Base-by-base conservation (phyloP, 2,888 invertebrate genomes). In the Dolichopus griseipennis region DNA sequence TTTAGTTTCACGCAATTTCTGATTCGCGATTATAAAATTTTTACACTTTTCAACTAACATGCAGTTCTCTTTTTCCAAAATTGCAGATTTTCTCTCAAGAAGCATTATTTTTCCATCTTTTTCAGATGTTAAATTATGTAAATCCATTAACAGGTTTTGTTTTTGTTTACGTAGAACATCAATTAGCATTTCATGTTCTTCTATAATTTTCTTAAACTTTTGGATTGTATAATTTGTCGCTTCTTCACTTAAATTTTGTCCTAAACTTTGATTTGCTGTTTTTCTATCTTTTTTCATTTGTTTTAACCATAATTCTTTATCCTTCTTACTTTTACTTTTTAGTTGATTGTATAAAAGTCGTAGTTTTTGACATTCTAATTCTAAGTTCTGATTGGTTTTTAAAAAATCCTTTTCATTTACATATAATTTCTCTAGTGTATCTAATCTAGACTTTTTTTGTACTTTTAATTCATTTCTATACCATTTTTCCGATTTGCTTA, bases 401-500 rank as follows among this genome's bases (percentile, higher is more conserved):
- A 79, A 76, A 64, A 76, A 80, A n/a, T 76, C 79, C 0, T 81
- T 73, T 66, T 80, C 81, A 68, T 79, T 79, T 0, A 77, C 72
- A 70, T 80, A 81, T 18, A 80, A 72, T 4, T 78, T 78, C 67
- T 80, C 81, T 0, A 80, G 70, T 0, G 78, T 76, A 65, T 79
- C 78, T 21, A 81, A 71, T 0, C 79, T 74, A 5, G 73, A 75
- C 12, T 74, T 75, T 66, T 79, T 79, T 63, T 80, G 80, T 7
- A 74, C 71, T 22, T 75, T 75, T 2, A 80, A 66, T 64, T 80
- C 80, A 64, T 75, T 75, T 65, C 78, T 80, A 71, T 80, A 80
- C 81, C 80, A 80, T 68, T 76, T 76, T 65, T 80, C 81, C 3
- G 80, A 80, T 66, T 79, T 79, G 33, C 72, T 75, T 0, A 78